Evolutionary conservation across 2,888 invertebrate genomes (phyloP).

Genomic region (Dynastes maya): DNA sequence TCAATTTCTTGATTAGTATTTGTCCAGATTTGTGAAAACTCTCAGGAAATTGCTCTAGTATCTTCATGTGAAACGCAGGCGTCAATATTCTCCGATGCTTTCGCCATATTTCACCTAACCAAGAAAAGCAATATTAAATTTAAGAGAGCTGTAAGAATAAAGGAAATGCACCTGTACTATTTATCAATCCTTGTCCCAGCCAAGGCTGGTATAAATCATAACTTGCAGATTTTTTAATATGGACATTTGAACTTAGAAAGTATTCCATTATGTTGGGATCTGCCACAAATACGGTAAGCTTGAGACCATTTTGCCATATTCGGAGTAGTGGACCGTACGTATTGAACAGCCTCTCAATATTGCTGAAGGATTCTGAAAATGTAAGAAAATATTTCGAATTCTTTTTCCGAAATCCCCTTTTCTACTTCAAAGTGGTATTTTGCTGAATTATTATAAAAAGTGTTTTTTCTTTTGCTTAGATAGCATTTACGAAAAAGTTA

Average conservation of each 20-base stretch:
- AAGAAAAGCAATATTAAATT: background rate
- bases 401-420: too few relatives aligned
- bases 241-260: constrained; percentile 55
- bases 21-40: constrained; percentile 69
- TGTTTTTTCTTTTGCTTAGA: too few relatives aligned
- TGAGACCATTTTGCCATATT: constrained; percentile 50
- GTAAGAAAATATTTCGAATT: background rate
- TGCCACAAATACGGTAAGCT: constrained; percentile 53
- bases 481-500: too few relatives aligned
- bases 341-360: constrained; percentile 39
- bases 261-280: constrained; percentile 55
- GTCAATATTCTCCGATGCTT: constrained; percentile 70
- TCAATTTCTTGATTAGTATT: constrained; percentile 66
- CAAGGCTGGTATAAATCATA: constrained; percentile 56
- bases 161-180: constrained; percentile 52
- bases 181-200: constrained; percentile 56
- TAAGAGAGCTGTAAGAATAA: background rate
- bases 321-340: constrained; percentile 55
- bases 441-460: too few relatives aligned
- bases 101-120: constrained; percentile 65
- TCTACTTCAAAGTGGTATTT: too few relatives aligned
- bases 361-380: constrained; percentile 42
- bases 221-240: constrained; percentile 55
- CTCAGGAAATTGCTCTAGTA: constrained; percentile 69
- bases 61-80: constrained; percentile 70